Evolutionary conservation across 1,140 invertebrate genomes (phyloP).

Genomic region (Macrobrachium nipponense): DNA sequence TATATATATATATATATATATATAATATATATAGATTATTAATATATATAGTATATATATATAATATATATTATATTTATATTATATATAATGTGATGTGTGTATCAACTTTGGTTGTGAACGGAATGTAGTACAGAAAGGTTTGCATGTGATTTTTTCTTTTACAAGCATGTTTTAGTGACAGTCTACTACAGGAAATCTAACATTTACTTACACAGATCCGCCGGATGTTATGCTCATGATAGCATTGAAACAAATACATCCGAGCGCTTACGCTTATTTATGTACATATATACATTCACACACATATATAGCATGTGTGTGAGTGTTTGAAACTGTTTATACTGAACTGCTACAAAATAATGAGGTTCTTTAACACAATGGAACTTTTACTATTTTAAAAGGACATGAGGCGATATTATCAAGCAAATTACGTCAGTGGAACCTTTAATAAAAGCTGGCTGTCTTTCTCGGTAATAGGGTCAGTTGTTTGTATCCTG

Average conservation of each 20-base stretch:
- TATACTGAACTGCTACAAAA: too few relatives aligned
- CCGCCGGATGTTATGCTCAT: neutral
- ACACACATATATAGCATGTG: neutral
- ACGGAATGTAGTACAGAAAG: too few relatives aligned
- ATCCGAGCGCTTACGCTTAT: neutral
- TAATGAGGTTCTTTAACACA: too few relatives aligned
- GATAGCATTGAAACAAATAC: neutral
- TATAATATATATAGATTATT: conserved; percentile 5
- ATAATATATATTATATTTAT: conserved; percentile 1
- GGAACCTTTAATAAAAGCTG: too few relatives aligned
- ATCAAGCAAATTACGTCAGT: too few relatives aligned
- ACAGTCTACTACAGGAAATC: neutral
- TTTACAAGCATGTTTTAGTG: neutral
- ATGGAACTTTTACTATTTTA: too few relatives aligned
- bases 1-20: conserved; percentile 14
- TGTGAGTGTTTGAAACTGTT: too few relatives aligned
- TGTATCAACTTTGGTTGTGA: neutral
- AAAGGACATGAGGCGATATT: too few relatives aligned
- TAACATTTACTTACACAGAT: neutral
- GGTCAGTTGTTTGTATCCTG: too few relatives aligned
- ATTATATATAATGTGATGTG: neutral
- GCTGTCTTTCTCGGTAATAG: too few relatives aligned
- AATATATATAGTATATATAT: conserved; percentile 7
- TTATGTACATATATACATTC: neutral
- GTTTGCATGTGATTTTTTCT: too few relatives aligned